Percentiles rank a stretch among this genome's conserved stretches.
phyloP scores from a whole-genome alignment of 1,140 invertebrate species.

The Trichonephila clavata region DNA sequence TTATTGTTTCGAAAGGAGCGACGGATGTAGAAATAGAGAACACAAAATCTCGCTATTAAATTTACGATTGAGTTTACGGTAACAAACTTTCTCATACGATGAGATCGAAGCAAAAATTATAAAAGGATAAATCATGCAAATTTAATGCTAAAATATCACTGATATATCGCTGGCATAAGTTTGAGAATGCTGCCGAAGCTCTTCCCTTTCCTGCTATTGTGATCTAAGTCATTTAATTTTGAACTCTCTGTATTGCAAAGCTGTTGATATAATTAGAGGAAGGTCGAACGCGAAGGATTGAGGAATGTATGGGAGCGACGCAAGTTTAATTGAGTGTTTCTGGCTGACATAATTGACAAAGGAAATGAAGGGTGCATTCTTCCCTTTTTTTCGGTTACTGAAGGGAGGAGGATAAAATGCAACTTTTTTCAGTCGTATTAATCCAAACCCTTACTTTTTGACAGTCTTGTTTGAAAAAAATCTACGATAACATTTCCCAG shows the following conservation, averaged over 20 bases:
- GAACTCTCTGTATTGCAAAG: conserved; percentile 11
- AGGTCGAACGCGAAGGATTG: conserved; percentile 23
- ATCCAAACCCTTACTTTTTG: neutral
- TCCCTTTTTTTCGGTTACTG: neutral
- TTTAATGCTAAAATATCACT: conserved; percentile 34
- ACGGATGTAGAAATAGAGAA: neutral
- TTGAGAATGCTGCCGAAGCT: neutral
- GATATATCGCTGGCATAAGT: neutral
- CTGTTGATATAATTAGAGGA: conserved; percentile 59
- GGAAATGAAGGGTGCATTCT: conserved; percentile 54
- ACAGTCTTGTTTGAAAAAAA: neutral
- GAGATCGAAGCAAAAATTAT: neutral
- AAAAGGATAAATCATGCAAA: conserved; percentile 28
- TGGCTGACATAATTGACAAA: conserved; percentile 57
- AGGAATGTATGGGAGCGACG: neutral
- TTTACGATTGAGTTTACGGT: conserved; percentile 5
- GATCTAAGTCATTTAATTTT: conserved; percentile 62
- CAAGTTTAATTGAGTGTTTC: conserved; percentile 56
- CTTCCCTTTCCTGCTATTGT: neutral
- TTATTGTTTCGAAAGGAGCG: neutral
- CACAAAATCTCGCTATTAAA: conserved; percentile 1
- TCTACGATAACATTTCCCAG: neutral
- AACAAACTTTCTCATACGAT: neutral
- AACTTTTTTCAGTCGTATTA: neutral
- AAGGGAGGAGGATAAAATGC: conserved; percentile 32